Conservation (phyloP, 1,140 invertebrate species). For the Brachionus rotundiformis region DNA sequence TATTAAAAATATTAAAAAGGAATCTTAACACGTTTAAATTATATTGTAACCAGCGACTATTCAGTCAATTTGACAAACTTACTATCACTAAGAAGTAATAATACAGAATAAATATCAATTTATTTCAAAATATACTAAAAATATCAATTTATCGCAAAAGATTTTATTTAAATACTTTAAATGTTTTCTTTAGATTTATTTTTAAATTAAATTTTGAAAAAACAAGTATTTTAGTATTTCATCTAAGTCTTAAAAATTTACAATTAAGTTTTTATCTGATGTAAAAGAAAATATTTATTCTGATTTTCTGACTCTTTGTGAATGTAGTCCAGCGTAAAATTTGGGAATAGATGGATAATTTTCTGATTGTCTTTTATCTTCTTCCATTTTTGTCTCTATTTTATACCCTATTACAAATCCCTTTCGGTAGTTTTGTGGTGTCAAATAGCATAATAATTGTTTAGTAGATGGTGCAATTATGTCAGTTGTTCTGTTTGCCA, state of each 20-base stretch:
- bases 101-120: no score
- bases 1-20: no score
- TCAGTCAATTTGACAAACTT: no score
- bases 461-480: not conserved
- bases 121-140: no score
- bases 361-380: not conserved
- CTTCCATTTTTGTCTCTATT: slow-evolving; percentile 23
- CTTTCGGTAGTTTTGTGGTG: slow-evolving; percentile 26
- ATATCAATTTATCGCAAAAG: no score
- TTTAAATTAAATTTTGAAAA: no score
- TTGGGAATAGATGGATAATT: slow-evolving; percentile 26
- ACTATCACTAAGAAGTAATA: no score
- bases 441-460: slow-evolving; percentile 36
- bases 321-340: slow-evolving; percentile 23
- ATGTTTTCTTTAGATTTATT: no score
- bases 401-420: slow-evolving; percentile 48
- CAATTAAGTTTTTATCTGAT: not conserved
- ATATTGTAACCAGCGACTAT: no score
- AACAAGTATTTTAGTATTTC: no score
- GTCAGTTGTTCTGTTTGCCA: not conserved
- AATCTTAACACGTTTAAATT: no score
- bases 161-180: no score
- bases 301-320: not conserved
- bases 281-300: not conserved
- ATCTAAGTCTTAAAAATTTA: not conserved